Base-by-base conservation (phyloP, 2,113 vertebrate species). In the Etheostoma cragini region DNA sequence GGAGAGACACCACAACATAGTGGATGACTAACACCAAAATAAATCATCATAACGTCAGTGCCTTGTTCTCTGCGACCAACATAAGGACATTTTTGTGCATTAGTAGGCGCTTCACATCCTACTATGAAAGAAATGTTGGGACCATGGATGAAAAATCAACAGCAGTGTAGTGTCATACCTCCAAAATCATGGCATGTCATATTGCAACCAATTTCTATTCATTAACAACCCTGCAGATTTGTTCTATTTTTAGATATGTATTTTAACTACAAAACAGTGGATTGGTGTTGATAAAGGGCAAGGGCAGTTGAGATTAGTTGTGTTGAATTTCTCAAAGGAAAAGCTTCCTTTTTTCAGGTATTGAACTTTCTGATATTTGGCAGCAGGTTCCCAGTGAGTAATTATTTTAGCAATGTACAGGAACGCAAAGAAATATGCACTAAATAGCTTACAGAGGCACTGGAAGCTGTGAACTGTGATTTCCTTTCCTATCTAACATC, bases 281-380 rank as follows among this genome's bases (percentile, higher is more conserved):
- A 66, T 76, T 19, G 8, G n/a, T 21, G 33, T 78, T 78, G 50
- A 76, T 71, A 69, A 81, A 81, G 35, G 35, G 35, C 22, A 72
- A 21, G 35, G 19, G 10, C 56, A 68, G 65, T 61, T 70, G 45
- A 66, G 54, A 84, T 83, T 26, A 63, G 78, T 63, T 67, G 54
- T 68, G 38, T 72, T 60, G 42, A 66, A 81, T 68, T 82, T 76
- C 22, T 49, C 24, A 1, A n/a, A 50, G 24, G 30, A 82, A 65
- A 15, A 76, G 15, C 69, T 33, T 49, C 4, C 22, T 82, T 74
- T 53, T 67, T 77, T 56, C 17, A 72, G 26, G 38, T 46, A 73
- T 76, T 74, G 10, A 80, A 84, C 50, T 69, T 47, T 26, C 30
- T 64, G 16, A 76, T 76, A 73, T 62, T 85, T 72, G 68, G 56